phyloP scores from a whole-genome alignment of 2,888 invertebrate species.

The Leucophenga maculata region DNA sequence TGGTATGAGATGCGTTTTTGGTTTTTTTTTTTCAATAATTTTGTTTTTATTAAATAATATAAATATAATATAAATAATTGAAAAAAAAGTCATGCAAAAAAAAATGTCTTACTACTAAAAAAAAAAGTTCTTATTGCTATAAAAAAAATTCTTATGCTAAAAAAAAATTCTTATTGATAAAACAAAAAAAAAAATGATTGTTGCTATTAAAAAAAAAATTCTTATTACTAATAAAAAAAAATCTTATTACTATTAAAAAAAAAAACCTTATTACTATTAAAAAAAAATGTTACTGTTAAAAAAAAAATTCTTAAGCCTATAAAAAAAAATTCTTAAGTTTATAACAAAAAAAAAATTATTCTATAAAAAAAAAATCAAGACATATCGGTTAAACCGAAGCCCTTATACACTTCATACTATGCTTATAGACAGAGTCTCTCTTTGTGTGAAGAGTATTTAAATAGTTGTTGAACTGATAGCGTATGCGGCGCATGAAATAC shows the following conservation, averaged over 20 bases:
- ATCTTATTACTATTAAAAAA: constrained; percentile 26
- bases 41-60: constrained; percentile 9
- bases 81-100: constrained; percentile 39
- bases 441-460: too few relatives aligned
- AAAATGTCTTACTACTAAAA: constrained; percentile 18
- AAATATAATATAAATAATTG: constrained; percentile 3
- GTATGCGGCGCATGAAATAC: too few relatives aligned
- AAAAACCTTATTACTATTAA: constrained; percentile 1
- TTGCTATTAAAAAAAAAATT: constrained; percentile 16
- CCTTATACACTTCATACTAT: too few relatives aligned
- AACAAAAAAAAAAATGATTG: constrained; percentile 42
- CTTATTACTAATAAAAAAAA: constrained; percentile 21
- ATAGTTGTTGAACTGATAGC: too few relatives aligned
- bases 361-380: constrained; percentile 2
- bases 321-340: constrained; percentile 44
- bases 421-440: too few relatives aligned
- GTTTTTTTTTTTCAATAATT: constrained; percentile 5
- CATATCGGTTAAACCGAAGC: too few relatives aligned
- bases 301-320: constrained; percentile 15
- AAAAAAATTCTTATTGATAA: constrained; percentile 24
- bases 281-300: constrained; percentile 23
- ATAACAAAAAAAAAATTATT: constrained; percentile 31
- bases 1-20: constrained; percentile 4
- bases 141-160: constrained; percentile 28
- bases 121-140: constrained; percentile 11